Base-by-base conservation (phyloP, 2,113 vertebrate genomes). In the Boulengeromyrus knoepffleri region DNA sequence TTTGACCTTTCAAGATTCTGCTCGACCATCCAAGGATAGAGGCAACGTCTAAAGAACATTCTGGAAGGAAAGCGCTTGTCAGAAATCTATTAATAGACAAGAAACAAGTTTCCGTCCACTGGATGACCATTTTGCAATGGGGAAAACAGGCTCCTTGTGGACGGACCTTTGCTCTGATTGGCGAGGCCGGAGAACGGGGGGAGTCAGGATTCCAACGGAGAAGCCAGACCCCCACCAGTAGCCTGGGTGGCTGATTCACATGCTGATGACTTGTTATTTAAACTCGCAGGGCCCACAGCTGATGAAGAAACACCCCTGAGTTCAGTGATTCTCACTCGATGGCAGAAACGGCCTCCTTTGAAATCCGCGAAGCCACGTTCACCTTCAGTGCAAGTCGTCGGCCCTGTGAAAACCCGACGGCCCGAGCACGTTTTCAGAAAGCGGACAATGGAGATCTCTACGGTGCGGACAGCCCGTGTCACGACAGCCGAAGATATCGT, bases 141-240 rank as follows among this genome's bases (percentile, higher is more conserved):
- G 95, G 94, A 95, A 96, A 91, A 94, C 93, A 95, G 95, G 92
- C 93, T 94, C 92, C 95, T 94, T 91, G 85, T 89, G 92, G 93
- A 92, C 58, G 92, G 92, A 93, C 95, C 95, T 97, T 95, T 96
- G 95, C 93, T 95, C 96, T 91, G 93, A 93, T 95, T 97, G 97
- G 97, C 95, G 90, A 62, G 39, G 74, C 1, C 7, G 83, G 86
- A 10, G 58, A 83, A 84, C 5, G 49, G 45, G 89, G 89, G 80
- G 85, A 88, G 93, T 94, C 94, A 95, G 92, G 90, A 45, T 84
- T 19, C 90, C 88, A 88, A 90, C 86, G 91, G 92, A 92, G 92
- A 91, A 95, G 90, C 66, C 94, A 91, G 52, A 91, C 92, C 93
- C 62, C 91, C 93, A 92, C 90, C 89, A 90, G 92, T 91, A 94